Conservation (phyloP, 2,113 vertebrate genomes). For the Ailuropoda melanoleuca region DNA sequence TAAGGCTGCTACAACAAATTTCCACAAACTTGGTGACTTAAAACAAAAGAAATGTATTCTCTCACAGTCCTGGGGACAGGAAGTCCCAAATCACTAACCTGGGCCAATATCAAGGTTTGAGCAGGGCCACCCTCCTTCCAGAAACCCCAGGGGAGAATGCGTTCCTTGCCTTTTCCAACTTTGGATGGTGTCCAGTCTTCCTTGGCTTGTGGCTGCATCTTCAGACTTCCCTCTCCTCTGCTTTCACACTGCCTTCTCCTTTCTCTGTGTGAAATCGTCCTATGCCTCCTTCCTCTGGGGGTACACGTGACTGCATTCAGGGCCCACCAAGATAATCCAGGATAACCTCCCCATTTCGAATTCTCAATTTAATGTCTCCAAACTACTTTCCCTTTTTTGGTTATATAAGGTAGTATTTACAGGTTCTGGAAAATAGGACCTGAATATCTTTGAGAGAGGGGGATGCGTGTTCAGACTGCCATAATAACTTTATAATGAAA, state of each 20-base stretch:
- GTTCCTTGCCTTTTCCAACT: not conserved
- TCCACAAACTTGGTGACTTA: not conserved
- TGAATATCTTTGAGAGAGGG: too few species aligned
- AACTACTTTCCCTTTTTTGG: not conserved
- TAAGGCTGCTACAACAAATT: not conserved
- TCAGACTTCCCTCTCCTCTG: not conserved
- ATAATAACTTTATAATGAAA: not conserved
- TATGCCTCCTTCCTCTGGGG: not conserved
- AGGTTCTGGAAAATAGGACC: not conserved
- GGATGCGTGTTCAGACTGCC: not conserved
- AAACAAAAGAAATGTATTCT: not conserved
- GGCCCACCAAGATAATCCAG: not conserved
- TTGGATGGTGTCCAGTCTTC: too few species aligned
- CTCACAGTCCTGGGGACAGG: too few species aligned
- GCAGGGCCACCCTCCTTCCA: fast-evolving
- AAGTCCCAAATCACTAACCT: not conserved
- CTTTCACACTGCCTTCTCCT: not conserved
- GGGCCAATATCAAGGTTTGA: not conserved
- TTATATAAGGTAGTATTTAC: not conserved
- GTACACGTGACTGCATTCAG: not conserved
- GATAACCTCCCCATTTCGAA: not conserved
- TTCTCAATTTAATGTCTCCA: not conserved
- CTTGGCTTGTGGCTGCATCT: not conserved
- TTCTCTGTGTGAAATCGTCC: fast-evolving
- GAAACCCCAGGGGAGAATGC: not conserved